A percentile compares a stretch with the other conserved stretches of the same genome.
phyloP scores from a whole-genome alignment of 53 echinoderm and acorn worm species.

The Apostichopus leukothele region DNA sequence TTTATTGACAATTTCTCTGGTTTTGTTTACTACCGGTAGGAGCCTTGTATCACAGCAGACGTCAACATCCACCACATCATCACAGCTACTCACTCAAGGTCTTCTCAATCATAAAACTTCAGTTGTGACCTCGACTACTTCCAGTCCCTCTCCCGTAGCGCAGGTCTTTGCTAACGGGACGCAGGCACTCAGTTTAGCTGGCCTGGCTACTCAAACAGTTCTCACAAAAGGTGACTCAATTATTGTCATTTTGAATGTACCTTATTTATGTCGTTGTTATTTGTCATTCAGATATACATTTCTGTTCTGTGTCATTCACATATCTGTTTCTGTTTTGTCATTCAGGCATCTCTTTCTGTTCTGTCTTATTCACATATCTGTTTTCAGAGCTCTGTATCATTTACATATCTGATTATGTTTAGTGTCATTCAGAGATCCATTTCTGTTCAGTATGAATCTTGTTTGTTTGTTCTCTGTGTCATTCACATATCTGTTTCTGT shows the following conservation, averaged over 20 bases:
- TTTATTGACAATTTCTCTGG: background rate
- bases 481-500: too few relatives aligned
- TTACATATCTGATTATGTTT: too few relatives aligned
- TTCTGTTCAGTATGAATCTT: too few relatives aligned
- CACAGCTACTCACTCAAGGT: constrained; percentile 51
- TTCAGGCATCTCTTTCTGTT: too few relatives aligned
- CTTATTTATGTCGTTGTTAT: too few relatives aligned
- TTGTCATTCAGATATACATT: too few relatives aligned
- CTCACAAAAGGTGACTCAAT: constrained; percentile 21
- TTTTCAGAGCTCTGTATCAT: too few relatives aligned
- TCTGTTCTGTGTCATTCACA: too few relatives aligned
- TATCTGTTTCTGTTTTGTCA: too few relatives aligned
- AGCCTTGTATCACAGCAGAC: constrained; percentile 29
- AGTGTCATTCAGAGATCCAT: too few relatives aligned
- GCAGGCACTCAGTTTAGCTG: constrained; percentile 43
- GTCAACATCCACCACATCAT: constrained; percentile 48
- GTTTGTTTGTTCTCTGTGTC: too few relatives aligned
- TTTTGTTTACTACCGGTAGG: background rate
- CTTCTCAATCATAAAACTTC: constrained; percentile 59
- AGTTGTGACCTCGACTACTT: constrained; percentile 51
- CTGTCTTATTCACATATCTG: too few relatives aligned
- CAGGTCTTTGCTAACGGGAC: constrained; percentile 48
- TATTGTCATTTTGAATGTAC: background rate
- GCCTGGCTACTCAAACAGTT: constrained; percentile 44
- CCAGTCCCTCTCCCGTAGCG: constrained; percentile 50